phyloP scores from a whole-genome alignment of 2,797 vertebrate genomes.

The Siniperca obscura region DNA sequence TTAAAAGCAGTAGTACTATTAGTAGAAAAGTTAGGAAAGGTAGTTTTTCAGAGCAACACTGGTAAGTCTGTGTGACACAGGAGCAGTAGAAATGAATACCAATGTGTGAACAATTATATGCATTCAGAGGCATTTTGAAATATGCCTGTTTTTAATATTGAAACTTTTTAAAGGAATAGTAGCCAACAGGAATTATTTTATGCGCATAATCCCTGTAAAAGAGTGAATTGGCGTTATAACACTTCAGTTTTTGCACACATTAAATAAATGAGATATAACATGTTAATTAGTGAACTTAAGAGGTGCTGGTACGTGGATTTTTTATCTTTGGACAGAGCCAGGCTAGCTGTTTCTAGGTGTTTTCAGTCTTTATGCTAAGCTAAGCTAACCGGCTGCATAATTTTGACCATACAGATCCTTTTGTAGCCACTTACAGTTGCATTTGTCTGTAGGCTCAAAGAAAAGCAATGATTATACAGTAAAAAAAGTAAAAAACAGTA shows the following conservation, averaged over 20 bases:
- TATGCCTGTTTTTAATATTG: not conserved
- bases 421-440: not conserved
- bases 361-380: not conserved
- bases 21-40: not conserved
- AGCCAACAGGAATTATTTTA: not conserved
- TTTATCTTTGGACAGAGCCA: not conserved
- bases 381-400: not conserved
- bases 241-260: not conserved
- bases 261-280: not conserved
- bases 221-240: not conserved
- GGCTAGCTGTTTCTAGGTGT: not conserved
- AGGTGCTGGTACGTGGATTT: not conserved
- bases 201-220: not conserved
- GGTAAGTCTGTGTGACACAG: not conserved
- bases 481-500: no score
- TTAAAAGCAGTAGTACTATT: not conserved
- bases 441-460: not conserved
- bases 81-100: not conserved
- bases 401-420: not conserved
- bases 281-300: not conserved
- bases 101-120: not conserved
- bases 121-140: not conserved
- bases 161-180: not conserved
- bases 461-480: not conserved
- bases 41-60: slow-evolving; percentile 3